Evolutionary conservation across 92 coral and sea anemone species (phyloP).

Genomic region (Paragorgia papillata): DNA sequence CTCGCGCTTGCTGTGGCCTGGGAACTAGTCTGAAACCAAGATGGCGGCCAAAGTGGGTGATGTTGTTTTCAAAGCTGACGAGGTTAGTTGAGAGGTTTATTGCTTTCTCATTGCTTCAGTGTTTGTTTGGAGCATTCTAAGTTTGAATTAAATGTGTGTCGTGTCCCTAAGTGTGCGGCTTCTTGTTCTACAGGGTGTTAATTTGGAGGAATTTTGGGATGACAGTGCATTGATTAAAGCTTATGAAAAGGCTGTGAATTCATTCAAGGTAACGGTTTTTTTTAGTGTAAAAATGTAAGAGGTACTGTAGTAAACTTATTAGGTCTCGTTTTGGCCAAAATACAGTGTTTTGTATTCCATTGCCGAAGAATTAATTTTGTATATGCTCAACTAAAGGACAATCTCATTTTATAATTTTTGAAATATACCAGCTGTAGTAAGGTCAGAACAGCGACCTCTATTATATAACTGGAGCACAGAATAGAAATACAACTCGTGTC

Average conservation of each 20-base stretch:
- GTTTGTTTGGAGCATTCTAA: neutral
- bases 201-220: constrained; percentile 87
- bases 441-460: too few relatives aligned
- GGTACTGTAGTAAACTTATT: too few relatives aligned
- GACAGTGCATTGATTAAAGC: constrained; percentile 97
- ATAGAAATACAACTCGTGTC: too few relatives aligned
- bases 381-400: too few relatives aligned
- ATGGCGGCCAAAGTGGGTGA: constrained; percentile 91
- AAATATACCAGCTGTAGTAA: too few relatives aligned
- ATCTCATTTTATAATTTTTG: too few relatives aligned
- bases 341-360: too few relatives aligned
- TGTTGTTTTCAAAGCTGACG: constrained; percentile 79
- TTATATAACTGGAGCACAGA: too few relatives aligned
- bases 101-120: neutral
- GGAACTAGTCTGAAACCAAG: constrained; percentile 39
- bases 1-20: neutral
- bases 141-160: neutral
- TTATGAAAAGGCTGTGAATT: constrained; percentile 89
- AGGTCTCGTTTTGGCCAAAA: too few relatives aligned
- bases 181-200: constrained; percentile 42
- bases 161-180: neutral
- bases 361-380: too few relatives aligned
- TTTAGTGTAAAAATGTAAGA: too few relatives aligned
- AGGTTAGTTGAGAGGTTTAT: constrained; percentile 50
- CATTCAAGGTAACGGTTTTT: constrained; percentile 71